Conservation (phyloP, 2,888 invertebrate species). For the Malacosoma neustria region DNA sequence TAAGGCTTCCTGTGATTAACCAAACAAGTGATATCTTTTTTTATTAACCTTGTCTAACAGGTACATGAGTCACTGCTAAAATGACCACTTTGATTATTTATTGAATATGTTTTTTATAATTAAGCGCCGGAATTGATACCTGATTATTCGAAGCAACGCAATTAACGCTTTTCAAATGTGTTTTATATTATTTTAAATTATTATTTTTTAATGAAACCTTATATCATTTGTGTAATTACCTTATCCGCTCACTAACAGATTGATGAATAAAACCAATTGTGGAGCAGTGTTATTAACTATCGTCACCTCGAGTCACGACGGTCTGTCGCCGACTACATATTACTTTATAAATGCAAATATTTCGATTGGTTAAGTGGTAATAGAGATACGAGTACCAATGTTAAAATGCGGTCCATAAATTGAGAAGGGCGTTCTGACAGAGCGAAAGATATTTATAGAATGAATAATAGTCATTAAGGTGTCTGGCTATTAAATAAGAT, state of each 20-base stretch:
- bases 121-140: not conserved
- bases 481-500: not conserved
- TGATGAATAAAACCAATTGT: conserved; percentile 13
- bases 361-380: not conserved
- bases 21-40: not conserved
- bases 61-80: not conserved
- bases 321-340: not conserved
- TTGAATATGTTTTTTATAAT: not conserved
- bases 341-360: not conserved
- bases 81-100: not conserved
- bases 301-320: not conserved
- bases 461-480: not conserved
- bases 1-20: not conserved
- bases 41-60: not conserved
- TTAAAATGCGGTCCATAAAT: not conserved
- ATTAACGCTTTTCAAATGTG: not conserved
- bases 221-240: not conserved
- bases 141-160: not conserved
- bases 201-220: not conserved
- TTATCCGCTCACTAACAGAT: not conserved
- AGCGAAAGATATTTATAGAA: not conserved
- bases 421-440: not conserved
- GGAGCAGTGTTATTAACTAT: not conserved
- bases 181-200: not conserved
- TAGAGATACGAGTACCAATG: too few species aligned